Evolutionary conservation across 2,888 invertebrate genomes (phyloP).

Genomic region (Tortrix viridana): DNA sequence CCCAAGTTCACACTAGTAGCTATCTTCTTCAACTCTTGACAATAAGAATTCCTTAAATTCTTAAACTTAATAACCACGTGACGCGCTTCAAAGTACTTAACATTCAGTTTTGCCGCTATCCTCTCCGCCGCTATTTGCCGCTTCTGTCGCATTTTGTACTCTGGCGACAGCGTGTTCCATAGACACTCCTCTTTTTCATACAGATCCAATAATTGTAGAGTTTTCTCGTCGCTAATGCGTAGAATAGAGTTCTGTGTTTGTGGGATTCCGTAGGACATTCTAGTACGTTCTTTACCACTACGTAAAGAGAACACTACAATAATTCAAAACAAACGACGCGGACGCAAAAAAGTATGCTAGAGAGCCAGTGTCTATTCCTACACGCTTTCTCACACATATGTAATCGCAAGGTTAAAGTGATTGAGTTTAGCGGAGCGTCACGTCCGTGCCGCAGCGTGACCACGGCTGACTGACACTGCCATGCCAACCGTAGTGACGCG

Average conservation of each 20-base stretch:
- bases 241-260: conserved; percentile 44
- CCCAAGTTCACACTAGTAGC: conserved; percentile 41
- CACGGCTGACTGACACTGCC: conserved; percentile 34
- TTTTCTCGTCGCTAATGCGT: conserved; percentile 50
- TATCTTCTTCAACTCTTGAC: conserved; percentile 66
- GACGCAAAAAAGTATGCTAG: too few relatives aligned
- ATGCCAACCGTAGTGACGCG: conserved; percentile 5
- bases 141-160: conserved; percentile 51
- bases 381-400: too few relatives aligned
- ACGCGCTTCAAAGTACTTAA: conserved; percentile 54
- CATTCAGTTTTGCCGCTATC: conserved; percentile 55
- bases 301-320: too few relatives aligned
- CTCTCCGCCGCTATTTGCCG: conserved; percentile 48
- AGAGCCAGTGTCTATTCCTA: too few relatives aligned
- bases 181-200: conserved; percentile 56
- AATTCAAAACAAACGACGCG: too few relatives aligned
- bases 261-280: conserved; percentile 17
- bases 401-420: too few relatives aligned
- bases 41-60: conserved; percentile 64
- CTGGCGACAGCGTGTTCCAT: conserved; percentile 53
- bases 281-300: neutral
- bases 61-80: conserved; percentile 66
- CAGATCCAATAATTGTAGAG: conserved; percentile 53
- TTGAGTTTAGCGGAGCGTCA: neutral
- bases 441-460: conserved; percentile 29